Evolutionary conservation across 2,113 vertebrate genomes (phyloP), one percentile per base, ranked within the genome.

Genomic region (Nothoprocta pentlandii): DNA sequence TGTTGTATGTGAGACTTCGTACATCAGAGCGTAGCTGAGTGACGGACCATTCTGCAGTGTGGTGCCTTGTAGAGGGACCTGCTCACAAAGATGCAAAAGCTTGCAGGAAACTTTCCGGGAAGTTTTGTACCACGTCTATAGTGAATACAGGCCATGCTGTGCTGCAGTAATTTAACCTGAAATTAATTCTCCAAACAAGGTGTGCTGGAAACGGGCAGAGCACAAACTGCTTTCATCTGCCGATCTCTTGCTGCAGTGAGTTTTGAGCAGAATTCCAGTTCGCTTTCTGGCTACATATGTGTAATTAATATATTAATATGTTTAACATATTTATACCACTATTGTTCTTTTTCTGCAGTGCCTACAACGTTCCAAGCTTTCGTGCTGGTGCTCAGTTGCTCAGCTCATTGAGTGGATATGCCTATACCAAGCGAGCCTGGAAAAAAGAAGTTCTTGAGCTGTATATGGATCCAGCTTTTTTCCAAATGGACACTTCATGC

Each of bases 391-490:
- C 99, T 74, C 99, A 99, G 97, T 98, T 99, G 80, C 98, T 99
- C 87, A 99, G 98, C 97, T 99, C 98, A 59, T 98, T 99, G 66
- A 99, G 99, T 42, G 99, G 99, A n/a, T 99, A 99, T 0, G 99
- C 99, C 77, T 99, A 99, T 46, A 99, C 99, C 34, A 99, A 99
- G 85, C 95, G 99, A 42, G 98, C 99, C 64, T 99, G 99, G 99
- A 99, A 97, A 93, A 99, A 99, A 89, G 99, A 99, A 81, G 99
- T 98, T 82, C 97, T 99, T 34, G 99, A 99, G 26, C 93, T 99
- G 69, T 99, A 98, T 88, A 97, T 99, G 99, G 99, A 99, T 94
- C 99, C 99, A 4, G 94, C 98, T 26, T 99, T 99, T 96, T 99
- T 99, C 95, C 99, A 99, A 90, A 99, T 99, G 99, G 99, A 99